Conservation (phyloP, 2,797 vertebrate species). For the Buphagus erythrorhynchus region DNA sequence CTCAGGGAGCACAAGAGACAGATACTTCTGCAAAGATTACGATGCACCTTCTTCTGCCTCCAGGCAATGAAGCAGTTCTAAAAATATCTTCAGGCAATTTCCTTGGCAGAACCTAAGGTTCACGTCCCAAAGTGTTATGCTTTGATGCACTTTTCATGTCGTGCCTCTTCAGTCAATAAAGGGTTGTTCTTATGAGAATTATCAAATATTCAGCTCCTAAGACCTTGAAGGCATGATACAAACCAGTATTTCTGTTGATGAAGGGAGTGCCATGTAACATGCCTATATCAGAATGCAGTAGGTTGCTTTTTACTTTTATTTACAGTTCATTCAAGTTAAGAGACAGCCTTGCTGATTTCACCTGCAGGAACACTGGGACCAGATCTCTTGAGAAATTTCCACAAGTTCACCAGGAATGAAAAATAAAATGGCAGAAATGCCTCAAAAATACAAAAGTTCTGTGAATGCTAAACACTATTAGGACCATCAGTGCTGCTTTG, state of each 20-base stretch:
- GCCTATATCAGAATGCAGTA: neutral
- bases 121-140: neutral
- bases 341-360: neutral
- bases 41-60: neutral
- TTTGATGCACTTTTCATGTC: neutral
- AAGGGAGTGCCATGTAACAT: neutral
- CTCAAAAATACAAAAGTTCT: neutral
- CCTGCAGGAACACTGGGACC: neutral
- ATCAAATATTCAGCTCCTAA: neutral
- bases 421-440: neutral
- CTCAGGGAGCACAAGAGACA: neutral
- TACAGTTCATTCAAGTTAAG: neutral
- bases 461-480: neutral
- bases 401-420: neutral
- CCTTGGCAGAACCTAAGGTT: neutral
- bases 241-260: neutral
- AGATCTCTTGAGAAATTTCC: neutral
- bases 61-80: neutral
- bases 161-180: neutral
- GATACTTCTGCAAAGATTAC: neutral
- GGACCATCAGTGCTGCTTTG: neutral
- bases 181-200: neutral
- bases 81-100: conserved; percentile 7
- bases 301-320: neutral
- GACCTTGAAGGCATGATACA: neutral